These are phyloP conservation scores for Toxotes chatareus DNA, from an alignment of 2,113 vertebrate species.

Conservation along the genomic window DNA sequence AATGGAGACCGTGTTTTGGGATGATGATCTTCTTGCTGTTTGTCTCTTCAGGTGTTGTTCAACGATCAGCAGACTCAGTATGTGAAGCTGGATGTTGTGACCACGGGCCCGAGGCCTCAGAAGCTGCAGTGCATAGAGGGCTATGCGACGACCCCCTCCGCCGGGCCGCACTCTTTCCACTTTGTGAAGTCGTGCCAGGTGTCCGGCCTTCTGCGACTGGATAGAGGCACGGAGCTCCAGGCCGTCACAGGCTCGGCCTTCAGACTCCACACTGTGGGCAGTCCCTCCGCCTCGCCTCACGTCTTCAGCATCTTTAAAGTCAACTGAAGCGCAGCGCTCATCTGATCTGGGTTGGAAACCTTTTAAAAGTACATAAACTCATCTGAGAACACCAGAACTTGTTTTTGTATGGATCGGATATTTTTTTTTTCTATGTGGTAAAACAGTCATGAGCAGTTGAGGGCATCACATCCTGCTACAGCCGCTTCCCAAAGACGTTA, in stretches of 20 bases:
- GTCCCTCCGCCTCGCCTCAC: conserved; percentile 79
- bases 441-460: conserved; percentile 20
- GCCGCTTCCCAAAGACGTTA: conserved; percentile 46
- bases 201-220: conserved; percentile 88
- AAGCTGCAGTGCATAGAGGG: conserved; percentile 91
- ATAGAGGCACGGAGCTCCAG: conserved; percentile 84
- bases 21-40: background rate
- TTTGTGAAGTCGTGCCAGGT: conserved; percentile 91
- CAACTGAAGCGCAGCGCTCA: conserved; percentile 79
- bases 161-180: conserved; percentile 84
- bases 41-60: conserved; percentile 87
- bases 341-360: background rate
- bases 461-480: conserved; percentile 34
- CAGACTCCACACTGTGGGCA: conserved; percentile 85
- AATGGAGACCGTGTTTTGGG: background rate
- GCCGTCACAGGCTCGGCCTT: conserved; percentile 86
- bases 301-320: conserved; percentile 94
- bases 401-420: conserved; percentile 31
- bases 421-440: conserved; percentile 37
- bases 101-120: conserved; percentile 79
- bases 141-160: conserved; percentile 88
- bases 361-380: conserved; percentile 25
- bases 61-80: conserved; percentile 91
- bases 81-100: conserved; percentile 91
- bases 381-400: conserved; percentile 18